Conservation (phyloP, 1,140 invertebrate species). For the Microplitis mediator region DNA sequence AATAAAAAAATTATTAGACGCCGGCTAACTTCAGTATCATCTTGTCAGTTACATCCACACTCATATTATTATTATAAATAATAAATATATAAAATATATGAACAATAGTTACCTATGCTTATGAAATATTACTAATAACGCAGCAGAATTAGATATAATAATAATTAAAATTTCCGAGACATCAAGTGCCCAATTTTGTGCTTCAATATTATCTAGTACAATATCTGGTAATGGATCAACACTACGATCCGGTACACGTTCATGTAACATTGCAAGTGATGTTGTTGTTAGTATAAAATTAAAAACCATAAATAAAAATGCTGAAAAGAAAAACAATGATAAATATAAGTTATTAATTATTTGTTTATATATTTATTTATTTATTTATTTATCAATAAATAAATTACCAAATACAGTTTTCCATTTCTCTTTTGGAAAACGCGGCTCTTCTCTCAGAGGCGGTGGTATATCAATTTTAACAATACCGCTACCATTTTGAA, state of each 20-base stretch:
- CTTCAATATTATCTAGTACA: conserved; percentile 76
- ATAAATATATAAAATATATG: no score
- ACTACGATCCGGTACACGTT: conserved; percentile 78
- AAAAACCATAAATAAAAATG: conserved; percentile 67
- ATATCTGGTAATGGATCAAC: conserved; percentile 79
- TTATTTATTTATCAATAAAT: not conserved
- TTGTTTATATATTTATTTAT: not conserved
- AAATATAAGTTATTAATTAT: not conserved
- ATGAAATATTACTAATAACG: conserved; percentile 80
- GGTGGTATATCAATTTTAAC: conserved; percentile 66
- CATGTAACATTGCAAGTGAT: conserved; percentile 83
- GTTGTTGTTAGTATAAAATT: conserved; percentile 70
- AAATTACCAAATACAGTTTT: conserved; percentile 70
- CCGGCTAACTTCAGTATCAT: no score
- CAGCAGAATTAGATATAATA: conserved; percentile 73
- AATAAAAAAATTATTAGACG: no score
- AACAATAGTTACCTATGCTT: conserved; percentile 71
- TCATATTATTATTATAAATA: no score
- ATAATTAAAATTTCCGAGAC: conserved; percentile 87
- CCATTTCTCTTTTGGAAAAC: conserved; percentile 74
- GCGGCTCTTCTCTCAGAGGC: conserved; percentile 66
- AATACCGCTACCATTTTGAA: conserved; percentile 56
- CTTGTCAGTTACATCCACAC: no score
- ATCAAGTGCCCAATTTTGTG: conserved; percentile 78
- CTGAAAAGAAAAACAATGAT: conserved; percentile 54